Evolutionary conservation across 2,797 vertebrate genomes (phyloP).

Genomic region (Forpus xanthops): DNA sequence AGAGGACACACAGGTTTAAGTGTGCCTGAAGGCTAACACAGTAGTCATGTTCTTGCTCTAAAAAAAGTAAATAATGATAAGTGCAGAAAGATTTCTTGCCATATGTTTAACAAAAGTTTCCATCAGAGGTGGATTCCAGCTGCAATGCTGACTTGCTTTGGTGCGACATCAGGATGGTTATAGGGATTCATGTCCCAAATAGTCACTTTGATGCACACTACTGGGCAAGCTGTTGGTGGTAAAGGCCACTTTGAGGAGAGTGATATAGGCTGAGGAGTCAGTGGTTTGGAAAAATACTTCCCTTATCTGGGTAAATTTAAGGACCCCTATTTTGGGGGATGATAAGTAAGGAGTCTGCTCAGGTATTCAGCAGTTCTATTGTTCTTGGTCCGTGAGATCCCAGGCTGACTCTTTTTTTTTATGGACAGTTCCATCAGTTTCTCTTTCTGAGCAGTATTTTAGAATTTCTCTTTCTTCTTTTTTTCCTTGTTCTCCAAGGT

Average conservation of each 20-base stretch:
- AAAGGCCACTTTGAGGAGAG: not conserved
- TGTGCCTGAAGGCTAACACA: not conserved
- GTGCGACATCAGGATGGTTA: not conserved
- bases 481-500: conserved; percentile 11
- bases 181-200: not conserved
- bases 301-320: not conserved
- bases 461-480: conserved; percentile 12
- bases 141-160: not conserved
- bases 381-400: not conserved
- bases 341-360: not conserved
- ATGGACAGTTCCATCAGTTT: conserved; percentile 23
- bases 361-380: not conserved
- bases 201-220: not conserved
- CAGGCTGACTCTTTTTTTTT: not conserved
- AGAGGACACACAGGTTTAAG: rapidly evolving
- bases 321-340: not conserved
- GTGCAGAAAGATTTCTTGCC: not conserved
- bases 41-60: not conserved
- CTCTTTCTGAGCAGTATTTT: conserved; percentile 28
- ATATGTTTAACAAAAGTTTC: not conserved
- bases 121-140: not conserved
- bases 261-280: not conserved
- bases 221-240: not conserved
- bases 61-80: not conserved
- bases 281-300: not conserved